Conservation (phyloP, 2,888 invertebrate species). For the Chaitophorus viminalis region DNA sequence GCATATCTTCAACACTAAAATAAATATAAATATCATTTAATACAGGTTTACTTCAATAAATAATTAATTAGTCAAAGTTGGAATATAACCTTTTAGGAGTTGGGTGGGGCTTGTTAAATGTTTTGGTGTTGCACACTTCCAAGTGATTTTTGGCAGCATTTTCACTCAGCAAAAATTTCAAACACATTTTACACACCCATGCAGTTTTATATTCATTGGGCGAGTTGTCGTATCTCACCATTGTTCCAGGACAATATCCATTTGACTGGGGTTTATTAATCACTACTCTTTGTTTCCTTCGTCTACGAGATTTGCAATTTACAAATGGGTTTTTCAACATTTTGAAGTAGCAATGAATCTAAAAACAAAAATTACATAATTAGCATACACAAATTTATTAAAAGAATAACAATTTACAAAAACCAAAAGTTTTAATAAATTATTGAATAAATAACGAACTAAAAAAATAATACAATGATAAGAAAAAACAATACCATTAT, state of each 20-base stretch:
- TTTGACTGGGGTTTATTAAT: neutral
- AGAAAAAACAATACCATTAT: too few relatives aligned
- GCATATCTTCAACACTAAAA: conserved; percentile 7
- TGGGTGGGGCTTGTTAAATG: neutral
- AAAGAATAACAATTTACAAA: too few relatives aligned
- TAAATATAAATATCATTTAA: neutral
- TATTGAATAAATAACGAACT: too few relatives aligned
- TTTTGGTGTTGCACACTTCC: neutral
- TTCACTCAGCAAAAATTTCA: neutral
- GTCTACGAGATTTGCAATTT: neutral
- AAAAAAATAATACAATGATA: too few relatives aligned
- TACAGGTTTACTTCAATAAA: neutral
- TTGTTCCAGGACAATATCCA: neutral
- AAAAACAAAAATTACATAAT: neutral
- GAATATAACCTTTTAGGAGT: conserved; percentile 8
- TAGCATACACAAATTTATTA: neutral
- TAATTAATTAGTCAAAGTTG: neutral
- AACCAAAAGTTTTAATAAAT: too few relatives aligned
- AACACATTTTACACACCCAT: conserved; percentile 34
- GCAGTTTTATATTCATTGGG: neutral
- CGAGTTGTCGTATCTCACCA: neutral
- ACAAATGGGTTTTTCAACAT: conserved; percentile 41
- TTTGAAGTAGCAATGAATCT: neutral
- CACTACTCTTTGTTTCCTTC: neutral
- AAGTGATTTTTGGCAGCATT: neutral